Evolutionary conservation across 2,888 invertebrate genomes (phyloP), one percentile per base, ranked within the genome.

Genomic region (Hymenopus coronatus): DNA sequence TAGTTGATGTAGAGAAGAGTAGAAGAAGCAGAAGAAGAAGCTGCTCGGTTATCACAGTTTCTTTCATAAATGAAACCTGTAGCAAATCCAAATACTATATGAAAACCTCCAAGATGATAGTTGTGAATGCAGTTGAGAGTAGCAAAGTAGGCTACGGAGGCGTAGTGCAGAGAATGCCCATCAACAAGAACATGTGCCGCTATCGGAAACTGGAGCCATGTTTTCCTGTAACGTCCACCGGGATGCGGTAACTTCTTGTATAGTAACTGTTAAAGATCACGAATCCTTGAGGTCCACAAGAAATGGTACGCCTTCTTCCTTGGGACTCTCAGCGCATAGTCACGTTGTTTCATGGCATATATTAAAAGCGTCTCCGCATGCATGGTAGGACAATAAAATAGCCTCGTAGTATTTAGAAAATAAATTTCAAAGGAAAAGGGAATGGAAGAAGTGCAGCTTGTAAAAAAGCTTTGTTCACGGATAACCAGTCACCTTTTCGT

Each of bases 391-490:
- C 54, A 70, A 70, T 70, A 70, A 70, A 70, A 70, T 70, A 70
- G 54, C 54, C 54, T 70, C 20, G 54, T 70, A 70, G 20, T 70
- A 70, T 70, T 70, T 70, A 70, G 15, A 70, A 70, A 70, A 70
- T 70, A 70, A 70, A 70, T 70, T 70, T 70, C 54, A 70, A 70
- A 20, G 54, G 40, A 40, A 40, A 70, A 70, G 54, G 54, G 54
- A 70, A 70, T 15, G 54, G 54, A 70, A 70, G 40, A 40, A 40
- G 40, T 70, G 54, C 15, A 70, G 54, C 6, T 70, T 70, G 54
- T 70, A 54, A 82, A 86, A 54, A 33, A 87, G 81, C 81, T 82
- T n/a, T 87, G 40, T 87, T 87, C 87, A 87, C 82, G 82, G 82
- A 82, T 87, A 87, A 82, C 87, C 33, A 82, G 82, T 87, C 87